A percentile compares a stretch with the other conserved stretches of the same genome.
These are phyloP conservation scores for Orientallactaga bullata DNA, from an alignment of 2,113 vertebrate genomes.

Conservation along the genomic window DNA sequence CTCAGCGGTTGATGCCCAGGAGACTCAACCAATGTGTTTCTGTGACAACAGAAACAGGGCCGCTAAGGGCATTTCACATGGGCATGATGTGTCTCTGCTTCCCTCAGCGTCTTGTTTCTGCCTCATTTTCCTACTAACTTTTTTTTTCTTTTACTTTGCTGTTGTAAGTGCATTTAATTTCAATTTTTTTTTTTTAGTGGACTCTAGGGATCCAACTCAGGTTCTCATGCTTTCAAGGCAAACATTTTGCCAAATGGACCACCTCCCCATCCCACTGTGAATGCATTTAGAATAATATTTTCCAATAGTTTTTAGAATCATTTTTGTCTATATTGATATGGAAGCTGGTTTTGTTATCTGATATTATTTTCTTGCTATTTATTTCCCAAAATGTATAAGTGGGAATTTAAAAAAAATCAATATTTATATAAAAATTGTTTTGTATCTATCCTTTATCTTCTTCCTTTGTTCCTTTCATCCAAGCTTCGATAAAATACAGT, in stretches of 20 bases:
- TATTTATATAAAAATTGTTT: neutral
- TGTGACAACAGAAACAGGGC: neutral
- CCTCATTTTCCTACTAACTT: neutral
- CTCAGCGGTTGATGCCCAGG: neutral
- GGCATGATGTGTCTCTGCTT: neutral
- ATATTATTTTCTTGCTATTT: neutral
- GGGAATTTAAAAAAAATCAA: neutral
- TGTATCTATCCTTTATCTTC: neutral
- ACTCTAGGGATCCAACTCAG: too few species aligned
- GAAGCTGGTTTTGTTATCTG: slow-evolving; percentile 21
- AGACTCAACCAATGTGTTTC: neutral
- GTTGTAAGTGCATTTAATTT: neutral
- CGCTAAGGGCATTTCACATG: neutral
- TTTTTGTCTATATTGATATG: slow-evolving; percentile 17
- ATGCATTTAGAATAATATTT: slow-evolving; percentile 8
- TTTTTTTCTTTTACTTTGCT: slow-evolving; percentile 15
- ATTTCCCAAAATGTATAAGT: slow-evolving; percentile 38
- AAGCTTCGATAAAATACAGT: neutral
- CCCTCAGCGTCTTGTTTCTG: neutral
- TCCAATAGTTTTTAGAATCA: neutral
- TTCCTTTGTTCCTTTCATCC: neutral
- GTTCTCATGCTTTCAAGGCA: too few species aligned
- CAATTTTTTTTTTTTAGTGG: too few species aligned
- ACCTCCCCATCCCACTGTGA: neutral
- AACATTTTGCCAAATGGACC: too few species aligned